These are phyloP conservation scores for Halcyon leucocephala DNA, from an alignment of 2,797 vertebrate genomes.

Conservation along the genomic window DNA sequence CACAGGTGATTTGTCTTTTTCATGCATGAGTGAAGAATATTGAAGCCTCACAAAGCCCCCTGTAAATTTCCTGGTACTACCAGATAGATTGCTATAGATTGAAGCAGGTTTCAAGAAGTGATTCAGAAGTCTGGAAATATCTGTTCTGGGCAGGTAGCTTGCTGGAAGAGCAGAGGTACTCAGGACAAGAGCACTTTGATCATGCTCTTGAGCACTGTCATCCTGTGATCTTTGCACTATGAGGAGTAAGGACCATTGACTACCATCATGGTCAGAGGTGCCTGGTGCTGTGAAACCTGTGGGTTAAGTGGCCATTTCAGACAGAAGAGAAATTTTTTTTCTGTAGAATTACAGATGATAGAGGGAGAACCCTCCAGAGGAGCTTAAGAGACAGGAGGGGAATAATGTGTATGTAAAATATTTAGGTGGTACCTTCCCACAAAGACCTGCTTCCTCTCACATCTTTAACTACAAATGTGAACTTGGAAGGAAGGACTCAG, in stretches of 20 bases:
- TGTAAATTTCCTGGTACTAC: neutral
- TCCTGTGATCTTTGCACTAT: accelerated
- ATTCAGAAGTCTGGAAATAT: neutral
- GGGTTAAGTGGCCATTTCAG: neutral
- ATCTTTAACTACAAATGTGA: neutral
- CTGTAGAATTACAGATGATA: neutral
- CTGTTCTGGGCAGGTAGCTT: neutral
- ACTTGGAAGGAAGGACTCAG: neutral
- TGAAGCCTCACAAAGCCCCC: neutral
- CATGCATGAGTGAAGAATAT: neutral
- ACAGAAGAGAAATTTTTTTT: neutral
- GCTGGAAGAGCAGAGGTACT: neutral
- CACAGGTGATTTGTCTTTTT: neutral
- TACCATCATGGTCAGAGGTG: neutral
- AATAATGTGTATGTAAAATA: neutral
- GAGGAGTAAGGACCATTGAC: neutral
- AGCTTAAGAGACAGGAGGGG: neutral
- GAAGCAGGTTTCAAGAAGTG: neutral
- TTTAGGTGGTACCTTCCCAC: neutral
- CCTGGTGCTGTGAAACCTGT: neutral
- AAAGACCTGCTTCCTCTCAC: neutral
- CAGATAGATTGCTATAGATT: neutral
- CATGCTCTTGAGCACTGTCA: neutral
- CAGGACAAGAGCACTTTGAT: accelerated
- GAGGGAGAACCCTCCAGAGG: neutral